Base-by-base conservation (phyloP, 2,888 invertebrate genomes). In the Steromphala cineraria region DNA sequence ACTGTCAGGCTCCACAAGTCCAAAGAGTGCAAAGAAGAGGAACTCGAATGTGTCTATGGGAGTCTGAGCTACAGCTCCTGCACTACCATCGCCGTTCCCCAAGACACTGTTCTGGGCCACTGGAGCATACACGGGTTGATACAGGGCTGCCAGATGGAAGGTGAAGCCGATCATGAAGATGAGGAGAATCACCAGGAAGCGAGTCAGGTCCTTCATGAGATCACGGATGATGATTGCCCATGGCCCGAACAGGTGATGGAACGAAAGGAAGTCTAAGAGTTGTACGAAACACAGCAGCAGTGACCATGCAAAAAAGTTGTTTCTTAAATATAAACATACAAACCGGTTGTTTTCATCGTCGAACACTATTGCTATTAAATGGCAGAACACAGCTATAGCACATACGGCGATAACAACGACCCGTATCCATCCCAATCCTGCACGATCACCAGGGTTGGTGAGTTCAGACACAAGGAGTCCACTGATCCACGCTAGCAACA, bases 141-240 rank as follows among this genome's bases (percentile, higher is more conserved):
- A 99, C 87, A 99, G 95, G 13, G 99, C 98, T 52, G 98, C 97
- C 74, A 94, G 88, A 86, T 94, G 93, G 96, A 99, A 97, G 0
- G 99, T 99, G 94, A 99, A 99, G 82, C 99, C 99, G 90, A 98
- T 97, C 88, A 99, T 98, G 94, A 99, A 99, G 93, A 99, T 98
- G 52, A 97, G 96, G 92, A 99, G 94, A 31, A 99, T 99, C 74
- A 99, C 99, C 84, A 99, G 95, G 94, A 99, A 99, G 83, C 98
- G 95, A n/a, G 97, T 97, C 88, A 98, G 95, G 94, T 98, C 98
- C 93, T 94, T 94, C 92, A 94, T 93, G 46, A 94, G 90, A 87
- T 94, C 94, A 28, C 99, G 97, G 91, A 99, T 99, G 93, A 99
- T 99, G 92, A 99, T 99, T 52, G 99, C 99, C 99, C 99, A 99